Conservation (phyloP, 2,113 vertebrate species). For the Ptychochromis oligacanthus region DNA sequence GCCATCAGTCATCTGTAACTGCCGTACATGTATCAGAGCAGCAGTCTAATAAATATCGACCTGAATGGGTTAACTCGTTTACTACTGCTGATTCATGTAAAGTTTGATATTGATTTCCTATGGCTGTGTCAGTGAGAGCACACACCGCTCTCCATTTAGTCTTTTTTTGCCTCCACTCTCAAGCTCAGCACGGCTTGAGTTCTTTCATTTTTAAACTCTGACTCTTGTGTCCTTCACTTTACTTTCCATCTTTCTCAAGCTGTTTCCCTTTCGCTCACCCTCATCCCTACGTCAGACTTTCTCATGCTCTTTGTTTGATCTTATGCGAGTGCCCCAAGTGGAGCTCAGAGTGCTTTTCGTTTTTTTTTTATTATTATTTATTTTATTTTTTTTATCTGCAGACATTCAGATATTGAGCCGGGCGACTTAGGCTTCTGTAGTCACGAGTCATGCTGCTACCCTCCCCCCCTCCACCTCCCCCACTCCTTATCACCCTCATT, state of each 20-base stretch:
- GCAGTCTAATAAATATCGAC: slow-evolving; percentile 55
- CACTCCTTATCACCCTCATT: slow-evolving; percentile 34
- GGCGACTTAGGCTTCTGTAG: slow-evolving; percentile 1
- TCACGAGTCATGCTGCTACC: slow-evolving; percentile 6
- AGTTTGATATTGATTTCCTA: slow-evolving; percentile 63
- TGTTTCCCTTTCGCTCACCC: background rate
- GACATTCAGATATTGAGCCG: slow-evolving; percentile 42
- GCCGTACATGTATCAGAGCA: slow-evolving; percentile 6
- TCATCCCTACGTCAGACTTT: slow-evolving; percentile 13
- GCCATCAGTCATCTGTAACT: slow-evolving; percentile 25
- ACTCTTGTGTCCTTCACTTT: slow-evolving; percentile 8
- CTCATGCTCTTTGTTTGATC: slow-evolving; percentile 53
- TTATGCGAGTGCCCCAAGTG: slow-evolving; percentile 18
- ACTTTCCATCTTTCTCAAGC: background rate
- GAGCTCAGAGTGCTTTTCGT: slow-evolving; percentile 16
- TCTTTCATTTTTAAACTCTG: background rate
- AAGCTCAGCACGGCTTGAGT: background rate
- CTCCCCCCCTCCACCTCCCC: background rate
- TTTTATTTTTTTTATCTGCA: slow-evolving; percentile 6
- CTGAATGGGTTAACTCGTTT: slow-evolving; percentile 47
- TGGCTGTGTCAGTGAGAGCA: slow-evolving; percentile 32
- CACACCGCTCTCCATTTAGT: slow-evolving; percentile 1
- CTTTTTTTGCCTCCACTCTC: background rate
- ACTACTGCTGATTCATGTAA: slow-evolving; percentile 61
- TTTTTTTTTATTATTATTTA: background rate